Evolutionary conservation across 1,140 invertebrate species (phyloP), one percentile per base, ranked within the genome.

Genomic region (Drosophila ercepeae): DNA sequence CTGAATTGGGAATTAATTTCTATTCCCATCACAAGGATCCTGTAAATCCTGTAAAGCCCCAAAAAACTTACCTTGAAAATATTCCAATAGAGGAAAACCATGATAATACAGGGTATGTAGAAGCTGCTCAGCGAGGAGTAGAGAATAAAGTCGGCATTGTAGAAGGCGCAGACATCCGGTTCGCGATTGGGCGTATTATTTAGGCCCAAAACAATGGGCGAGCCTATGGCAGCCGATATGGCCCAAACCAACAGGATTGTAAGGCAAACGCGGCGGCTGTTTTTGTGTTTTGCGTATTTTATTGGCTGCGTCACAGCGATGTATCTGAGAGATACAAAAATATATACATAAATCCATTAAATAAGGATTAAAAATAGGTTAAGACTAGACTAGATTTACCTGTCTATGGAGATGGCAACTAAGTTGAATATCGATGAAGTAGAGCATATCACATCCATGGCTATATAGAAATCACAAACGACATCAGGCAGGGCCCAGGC

Each of bases 361-460:
- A 32, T 32, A 32, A 32, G 3, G 4, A 11, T 3, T 4, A 9
- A n/a, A 16, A 9, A 13, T 19, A 36, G n/a, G n/a, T n/a, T n/a
- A n/a, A n/a, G n/a, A n/a, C n/a, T n/a, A n/a, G n/a, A n/a, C n/a
- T n/a, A n/a, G n/a, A n/a, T 93, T 94, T 93, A 99, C 98, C 98
- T 97, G 94, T 99, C 98, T 92, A 99, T 97, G 83, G 97, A 98
- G 92, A 99, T 99, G 78, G 98, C 98, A 68, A 99, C 97, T 79
- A 99, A 94, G 93, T 97, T 99, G 92, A 99, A 98, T 91, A 99
- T 99, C 89, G 98, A 99, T 78, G 98, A 99, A 25, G 99, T 99
- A 86, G 98, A 99, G 92, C 97, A 99, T 64, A 97, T 97, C 67
- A 99, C 98, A 92, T 99, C 99, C 95, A 98, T 97, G 6, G 98